These are phyloP conservation scores for Notothenia coriiceps DNA, from an alignment of 2,113 vertebrate genomes.

Conservation along the genomic window DNA sequence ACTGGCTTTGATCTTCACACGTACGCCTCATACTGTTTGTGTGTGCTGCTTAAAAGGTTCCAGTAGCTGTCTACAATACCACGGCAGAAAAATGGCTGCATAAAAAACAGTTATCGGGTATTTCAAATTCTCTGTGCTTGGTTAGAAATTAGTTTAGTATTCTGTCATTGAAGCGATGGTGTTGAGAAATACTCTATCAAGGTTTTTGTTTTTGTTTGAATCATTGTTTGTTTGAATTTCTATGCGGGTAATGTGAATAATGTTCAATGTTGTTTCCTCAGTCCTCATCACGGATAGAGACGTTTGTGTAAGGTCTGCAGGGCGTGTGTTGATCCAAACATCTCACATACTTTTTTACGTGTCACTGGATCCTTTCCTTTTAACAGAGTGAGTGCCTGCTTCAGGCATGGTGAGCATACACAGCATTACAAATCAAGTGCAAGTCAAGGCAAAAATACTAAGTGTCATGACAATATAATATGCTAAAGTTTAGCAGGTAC, in stretches of 20 bases:
- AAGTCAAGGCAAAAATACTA: background rate
- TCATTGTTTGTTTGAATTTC: background rate
- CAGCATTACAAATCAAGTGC: background rate
- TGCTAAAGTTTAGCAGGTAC: background rate
- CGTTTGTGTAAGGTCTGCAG: background rate
- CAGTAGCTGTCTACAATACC: slow-evolving; percentile 48
- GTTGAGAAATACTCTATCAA: slow-evolving; percentile 11
- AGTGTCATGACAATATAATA: background rate
- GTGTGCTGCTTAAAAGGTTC: slow-evolving; percentile 52
- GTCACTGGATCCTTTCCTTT: background rate
- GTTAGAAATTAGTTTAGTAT: slow-evolving; percentile 35
- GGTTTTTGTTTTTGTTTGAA: background rate
- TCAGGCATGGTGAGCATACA: background rate
- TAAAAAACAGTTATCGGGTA: slow-evolving; percentile 39
- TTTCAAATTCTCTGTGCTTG: slow-evolving; percentile 17
- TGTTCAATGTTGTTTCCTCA: background rate
- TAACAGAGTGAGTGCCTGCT: background rate
- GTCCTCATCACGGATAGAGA: background rate
- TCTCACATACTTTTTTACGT: no score
- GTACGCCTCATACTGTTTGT: slow-evolving; percentile 26
- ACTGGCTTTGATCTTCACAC: slow-evolving; percentile 62
- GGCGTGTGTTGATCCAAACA: background rate
- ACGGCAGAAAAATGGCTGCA: slow-evolving; percentile 30
- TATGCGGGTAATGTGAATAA: background rate
- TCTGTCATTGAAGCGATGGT: slow-evolving; percentile 2